Evolutionary conservation across 2,797 vertebrate genomes (phyloP).

Genomic region (Dallia pectoralis): DNA sequence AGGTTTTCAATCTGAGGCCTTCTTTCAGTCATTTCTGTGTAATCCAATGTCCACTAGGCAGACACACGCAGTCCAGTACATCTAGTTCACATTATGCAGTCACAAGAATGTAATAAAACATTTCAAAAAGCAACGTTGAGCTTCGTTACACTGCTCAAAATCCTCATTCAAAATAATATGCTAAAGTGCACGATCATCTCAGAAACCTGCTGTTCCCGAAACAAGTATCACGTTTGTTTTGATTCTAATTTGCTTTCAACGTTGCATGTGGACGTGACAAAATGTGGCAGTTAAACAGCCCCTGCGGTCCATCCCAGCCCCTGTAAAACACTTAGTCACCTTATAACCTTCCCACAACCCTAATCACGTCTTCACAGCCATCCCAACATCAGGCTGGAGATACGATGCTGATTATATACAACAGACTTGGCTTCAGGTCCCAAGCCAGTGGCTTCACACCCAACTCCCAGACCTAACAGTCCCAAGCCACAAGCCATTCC

Average conservation of each 20-base stretch:
- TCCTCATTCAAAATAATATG: background rate
- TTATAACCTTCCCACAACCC: constrained; percentile 55
- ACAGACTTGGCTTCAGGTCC: constrained; percentile 42
- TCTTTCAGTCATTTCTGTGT: constrained; percentile 37
- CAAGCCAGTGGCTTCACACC: constrained; percentile 48
- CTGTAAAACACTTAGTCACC: constrained; percentile 42
- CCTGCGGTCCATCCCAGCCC: constrained; percentile 24
- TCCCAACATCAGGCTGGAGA: constrained; percentile 47
- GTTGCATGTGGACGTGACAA: constrained; percentile 35
- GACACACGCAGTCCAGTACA: background rate
- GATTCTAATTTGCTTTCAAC: constrained; percentile 15
- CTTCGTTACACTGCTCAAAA: background rate
- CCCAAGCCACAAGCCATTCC: background rate
- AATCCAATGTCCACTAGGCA: background rate
- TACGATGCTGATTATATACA: constrained; percentile 38
- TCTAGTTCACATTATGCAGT: background rate
- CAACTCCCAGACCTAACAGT: constrained; percentile 8
- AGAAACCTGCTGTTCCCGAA: background rate
- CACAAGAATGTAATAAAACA: background rate
- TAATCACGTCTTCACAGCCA: constrained; percentile 46
- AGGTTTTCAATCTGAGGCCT: constrained; percentile 55
- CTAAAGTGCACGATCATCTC: background rate
- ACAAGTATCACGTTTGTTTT: constrained; percentile 14
- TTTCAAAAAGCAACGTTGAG: background rate
- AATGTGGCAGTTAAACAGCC: constrained; percentile 39